Evolutionary conservation across 1,140 invertebrate genomes (phyloP), one percentile per base, ranked within the genome.

Genomic region (Colletes gigas): DNA sequence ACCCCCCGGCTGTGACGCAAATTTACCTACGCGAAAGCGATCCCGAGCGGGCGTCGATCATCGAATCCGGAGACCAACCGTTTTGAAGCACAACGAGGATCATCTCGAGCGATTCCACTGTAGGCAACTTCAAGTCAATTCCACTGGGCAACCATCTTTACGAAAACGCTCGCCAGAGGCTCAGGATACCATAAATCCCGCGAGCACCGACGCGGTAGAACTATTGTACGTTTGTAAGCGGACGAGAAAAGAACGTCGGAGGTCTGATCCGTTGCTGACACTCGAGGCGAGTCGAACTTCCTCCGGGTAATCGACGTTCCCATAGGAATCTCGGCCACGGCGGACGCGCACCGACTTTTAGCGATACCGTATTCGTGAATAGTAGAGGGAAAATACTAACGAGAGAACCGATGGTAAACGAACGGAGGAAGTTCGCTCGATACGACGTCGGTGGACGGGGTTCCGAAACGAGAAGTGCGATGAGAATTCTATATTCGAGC

Each of bases 121-220:
- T 83, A 76, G 76, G 65, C 68, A 72, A 76, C 68, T 78, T 82
- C 68, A 87, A 84, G 86, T 87, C 86, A 87, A 87, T 87, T 87
- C 82, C 71, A 76, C 54, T 83, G 84, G 84, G 59, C 78, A 87
- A 84, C 66, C 78, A 76, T 84, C 82, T 79, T 78, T 72, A n/a
- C 12, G 14, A 44, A 72, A 63, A 85, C 76, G 81, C 84, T 87
- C 50, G 8, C 50, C 50, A 12, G 1, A 12, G 74, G 85, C 85
- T 87, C 84, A 86, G 84, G 84, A 86, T 83, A 85, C 80, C 73
- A 78, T 10, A 10, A 85, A 77, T 86, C 75, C 68, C 75, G 66
- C 57, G 66, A 65, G 52, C 19, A 79, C 7, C 41, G 69, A 81
- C 79, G 84, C 78, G 75, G 78, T 78, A 82, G 65, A 84, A 73